Conservation (phyloP, 2,888 invertebrate species). For the Chrysopilus asiliformis region DNA sequence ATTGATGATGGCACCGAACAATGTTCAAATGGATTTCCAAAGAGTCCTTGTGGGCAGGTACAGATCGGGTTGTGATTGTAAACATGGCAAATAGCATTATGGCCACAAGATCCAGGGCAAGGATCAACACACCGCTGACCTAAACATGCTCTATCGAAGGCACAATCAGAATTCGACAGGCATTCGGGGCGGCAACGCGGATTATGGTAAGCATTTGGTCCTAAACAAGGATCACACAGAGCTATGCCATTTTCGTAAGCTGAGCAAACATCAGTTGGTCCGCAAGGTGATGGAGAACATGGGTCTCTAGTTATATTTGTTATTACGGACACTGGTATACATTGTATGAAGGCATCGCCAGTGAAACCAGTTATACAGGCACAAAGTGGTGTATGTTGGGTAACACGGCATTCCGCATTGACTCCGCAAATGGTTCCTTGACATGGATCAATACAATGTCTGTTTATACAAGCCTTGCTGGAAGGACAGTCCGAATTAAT, state of each 20-base stretch:
- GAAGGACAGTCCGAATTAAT: slow-evolving; percentile 68
- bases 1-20: slow-evolving; percentile 44
- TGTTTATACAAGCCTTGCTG: slow-evolving; percentile 60
- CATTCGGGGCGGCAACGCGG: slow-evolving; percentile 73
- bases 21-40: slow-evolving; percentile 67
- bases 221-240: slow-evolving; percentile 63
- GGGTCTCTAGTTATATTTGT: slow-evolving; percentile 52
- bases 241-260: slow-evolving; percentile 61
- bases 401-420: slow-evolving; percentile 64
- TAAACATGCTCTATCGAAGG: slow-evolving; percentile 61
- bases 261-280: slow-evolving; percentile 51
- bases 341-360: slow-evolving; percentile 69
- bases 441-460: slow-evolving; percentile 64
- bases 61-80: slow-evolving; percentile 62
- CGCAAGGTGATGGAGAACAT: slow-evolving; percentile 67
- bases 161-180: slow-evolving; percentile 65
- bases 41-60: slow-evolving; percentile 49
- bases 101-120: slow-evolving; percentile 66
- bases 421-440: slow-evolving; percentile 61
- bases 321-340: slow-evolving; percentile 42
- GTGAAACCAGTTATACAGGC: slow-evolving; percentile 61
- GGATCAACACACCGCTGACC: slow-evolving; percentile 62
- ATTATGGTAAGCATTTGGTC: slow-evolving; percentile 51
- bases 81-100: slow-evolving; percentile 56
- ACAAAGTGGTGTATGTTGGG: slow-evolving; percentile 73